Base-by-base conservation (phyloP, 2,888 invertebrate species). In the Harpalus rufipes region DNA sequence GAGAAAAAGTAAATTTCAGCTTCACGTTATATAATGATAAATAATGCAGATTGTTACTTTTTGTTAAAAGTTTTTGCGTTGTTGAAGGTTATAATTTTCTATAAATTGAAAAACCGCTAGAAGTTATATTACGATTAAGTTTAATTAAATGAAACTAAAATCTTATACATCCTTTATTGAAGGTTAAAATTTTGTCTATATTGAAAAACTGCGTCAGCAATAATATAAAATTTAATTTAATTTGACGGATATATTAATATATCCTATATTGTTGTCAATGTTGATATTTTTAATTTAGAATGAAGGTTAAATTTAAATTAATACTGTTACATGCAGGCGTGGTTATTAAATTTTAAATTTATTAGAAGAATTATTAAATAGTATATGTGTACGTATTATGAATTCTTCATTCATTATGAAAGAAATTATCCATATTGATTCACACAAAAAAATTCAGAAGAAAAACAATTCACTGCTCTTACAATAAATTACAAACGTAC, bases 251-350 rank as follows among this genome's bases (percentile, higher is more conserved):
- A 68, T 68, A 68, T 25, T 68, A 68, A 68, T 4, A 25, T 61
- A 14, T 61, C 14, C 14, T 10, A 18, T 7, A 61, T 63, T 63
- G 25, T 14, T 39, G 32, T 14, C 32, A 39, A 68, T 14, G 32
- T 39, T 65, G 32, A 65, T 65, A 65, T n/a, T 65, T 39, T n/a
- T 68, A 68, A 68, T 68, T 68, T 12, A 39, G 14, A n/a, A 32
- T 68, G 32, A 68, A 68, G 68, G 68, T 68, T 39, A 68, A 68
- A 68, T 68, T 68, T 68, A 68, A 68, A 68, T 68, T 68, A 39
- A 32, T 32, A 5, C 32, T 32, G 25, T 0, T 63, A 10, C 12
- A 18, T 21, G 0, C 12, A 21, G 8, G 63, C 10, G 10, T 10
- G 44, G 44, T 25, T 25, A 44, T 44, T 44, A 7, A 44, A 44